These are phyloP conservation scores for Alethe castanea DNA, from an alignment of 2,113 vertebrate species.

Conservation along the genomic window DNA sequence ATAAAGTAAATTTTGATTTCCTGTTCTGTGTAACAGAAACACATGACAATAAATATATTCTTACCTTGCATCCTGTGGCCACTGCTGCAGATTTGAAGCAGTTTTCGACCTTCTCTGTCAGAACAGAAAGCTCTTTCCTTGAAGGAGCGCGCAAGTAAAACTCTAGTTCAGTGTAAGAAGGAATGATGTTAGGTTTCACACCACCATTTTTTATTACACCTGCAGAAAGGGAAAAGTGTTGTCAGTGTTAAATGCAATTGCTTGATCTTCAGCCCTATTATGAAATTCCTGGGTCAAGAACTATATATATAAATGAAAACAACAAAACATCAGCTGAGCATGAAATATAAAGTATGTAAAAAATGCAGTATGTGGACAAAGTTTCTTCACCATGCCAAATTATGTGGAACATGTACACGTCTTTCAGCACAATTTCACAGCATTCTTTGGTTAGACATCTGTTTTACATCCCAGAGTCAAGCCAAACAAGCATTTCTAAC, in stretches of 20 bases:
- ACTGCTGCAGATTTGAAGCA: constrained; percentile 86
- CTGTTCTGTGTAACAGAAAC: neutral
- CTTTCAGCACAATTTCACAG: neutral
- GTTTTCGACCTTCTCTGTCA: constrained; percentile 82
- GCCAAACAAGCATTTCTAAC: neutral
- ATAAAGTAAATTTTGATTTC: neutral
- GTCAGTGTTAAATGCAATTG: neutral
- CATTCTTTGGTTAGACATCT: neutral
- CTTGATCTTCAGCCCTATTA: neutral
- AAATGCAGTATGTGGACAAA: neutral
- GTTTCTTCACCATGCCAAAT: neutral
- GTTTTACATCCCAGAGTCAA: neutral
- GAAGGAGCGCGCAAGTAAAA: constrained; percentile 84
- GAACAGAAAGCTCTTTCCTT: constrained; percentile 75
- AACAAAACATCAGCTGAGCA: neutral
- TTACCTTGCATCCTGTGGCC: constrained; percentile 85
- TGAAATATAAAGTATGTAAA: neutral
- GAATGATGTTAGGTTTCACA: constrained; percentile 87
- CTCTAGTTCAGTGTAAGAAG: constrained; percentile 82
- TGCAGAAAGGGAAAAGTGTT: constrained; percentile 56
- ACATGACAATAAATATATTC: neutral
- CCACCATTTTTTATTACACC: constrained; percentile 90
- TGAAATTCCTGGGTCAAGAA: neutral
- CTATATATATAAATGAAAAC: neutral
- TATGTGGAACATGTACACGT: neutral